These are phyloP conservation scores for Heterodera carotae DNA, from an alignment of 1,140 invertebrate genomes.

Conservation along the genomic window DNA sequence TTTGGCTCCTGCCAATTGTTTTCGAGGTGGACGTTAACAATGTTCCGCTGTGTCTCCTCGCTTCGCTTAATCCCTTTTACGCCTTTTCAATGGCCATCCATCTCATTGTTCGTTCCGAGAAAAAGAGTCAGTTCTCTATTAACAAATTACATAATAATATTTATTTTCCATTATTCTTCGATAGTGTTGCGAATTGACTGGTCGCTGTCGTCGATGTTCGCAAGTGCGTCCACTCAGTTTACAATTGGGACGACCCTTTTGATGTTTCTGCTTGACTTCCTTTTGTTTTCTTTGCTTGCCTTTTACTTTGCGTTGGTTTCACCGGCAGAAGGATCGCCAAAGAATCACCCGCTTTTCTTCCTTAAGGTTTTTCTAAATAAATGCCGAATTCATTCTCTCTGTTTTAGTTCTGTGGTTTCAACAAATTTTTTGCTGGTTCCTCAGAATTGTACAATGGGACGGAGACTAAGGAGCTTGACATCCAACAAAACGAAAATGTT, in stretches of 20 bases:
- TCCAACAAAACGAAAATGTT: conserved; percentile 31
- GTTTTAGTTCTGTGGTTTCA: background rate
- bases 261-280: conserved; percentile 49
- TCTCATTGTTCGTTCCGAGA: conserved; percentile 37
- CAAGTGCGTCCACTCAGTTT: conserved; percentile 29
- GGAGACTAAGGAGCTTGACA: conserved; percentile 36
- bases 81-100: conserved; percentile 41
- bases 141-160: background rate
- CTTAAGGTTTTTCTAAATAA: conserved; percentile 11
- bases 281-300: conserved; percentile 39
- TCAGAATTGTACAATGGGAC: background rate
- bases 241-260: conserved; percentile 46
- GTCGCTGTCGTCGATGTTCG: conserved; percentile 43
- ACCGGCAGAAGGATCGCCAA: conserved; percentile 45
- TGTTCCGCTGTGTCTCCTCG: conserved; percentile 41
- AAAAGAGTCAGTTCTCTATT: conserved; percentile 32
- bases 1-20: conserved; percentile 22
- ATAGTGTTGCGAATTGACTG: no score
- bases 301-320: conserved; percentile 49
- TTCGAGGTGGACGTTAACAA: conserved; percentile 27
- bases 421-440: background rate
- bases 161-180: no score
- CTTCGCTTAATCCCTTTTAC: conserved; percentile 41
- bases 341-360: conserved; percentile 47
- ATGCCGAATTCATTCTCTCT: background rate